These are phyloP conservation scores for Mellilla xanthometata DNA, from an alignment of 2,888 invertebrate species.

Conservation along the genomic window DNA sequence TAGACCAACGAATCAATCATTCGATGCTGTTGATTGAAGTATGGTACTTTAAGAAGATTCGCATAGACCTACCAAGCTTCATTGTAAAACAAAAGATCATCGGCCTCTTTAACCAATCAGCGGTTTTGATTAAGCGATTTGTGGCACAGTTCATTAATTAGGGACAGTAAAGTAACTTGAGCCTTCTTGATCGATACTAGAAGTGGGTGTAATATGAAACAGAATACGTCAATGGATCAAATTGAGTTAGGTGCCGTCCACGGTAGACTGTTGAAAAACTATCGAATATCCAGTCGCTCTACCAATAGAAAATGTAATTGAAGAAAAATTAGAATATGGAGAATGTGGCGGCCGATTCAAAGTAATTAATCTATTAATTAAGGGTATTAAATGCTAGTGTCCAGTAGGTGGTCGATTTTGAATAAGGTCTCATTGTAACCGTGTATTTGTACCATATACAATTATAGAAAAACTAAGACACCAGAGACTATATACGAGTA, in stretches of 20 bases:
- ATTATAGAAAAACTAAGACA: no score
- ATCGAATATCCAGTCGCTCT: slow-evolving; percentile 1
- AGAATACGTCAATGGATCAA: slow-evolving; percentile 31
- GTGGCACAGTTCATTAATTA: slow-evolving; percentile 48
- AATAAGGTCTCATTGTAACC: no score
- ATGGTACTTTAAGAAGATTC: no score
- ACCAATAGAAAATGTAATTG: not conserved
- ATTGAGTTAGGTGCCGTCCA: slow-evolving; percentile 29
- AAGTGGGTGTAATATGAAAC: slow-evolving; percentile 37
- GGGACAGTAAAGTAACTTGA: slow-evolving; percentile 50
- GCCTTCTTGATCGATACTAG: slow-evolving; percentile 43
- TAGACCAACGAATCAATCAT: no score
- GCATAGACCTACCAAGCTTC: no score
- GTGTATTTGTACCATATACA: no score
- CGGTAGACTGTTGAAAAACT: not conserved
- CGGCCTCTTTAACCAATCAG: slow-evolving; percentile 53
- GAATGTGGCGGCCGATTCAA: no score
- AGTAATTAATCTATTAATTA: no score
- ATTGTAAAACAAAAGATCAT: slow-evolving; percentile 18
- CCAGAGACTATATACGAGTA: no score
- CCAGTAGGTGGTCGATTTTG: no score
- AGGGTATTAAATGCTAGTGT: no score
- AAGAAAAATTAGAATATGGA: not conserved
- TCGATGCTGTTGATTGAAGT: no score
- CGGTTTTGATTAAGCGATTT: slow-evolving; percentile 45